Conservation (phyloP, 2,888 invertebrate species). For the Eurytoma californica region DNA sequence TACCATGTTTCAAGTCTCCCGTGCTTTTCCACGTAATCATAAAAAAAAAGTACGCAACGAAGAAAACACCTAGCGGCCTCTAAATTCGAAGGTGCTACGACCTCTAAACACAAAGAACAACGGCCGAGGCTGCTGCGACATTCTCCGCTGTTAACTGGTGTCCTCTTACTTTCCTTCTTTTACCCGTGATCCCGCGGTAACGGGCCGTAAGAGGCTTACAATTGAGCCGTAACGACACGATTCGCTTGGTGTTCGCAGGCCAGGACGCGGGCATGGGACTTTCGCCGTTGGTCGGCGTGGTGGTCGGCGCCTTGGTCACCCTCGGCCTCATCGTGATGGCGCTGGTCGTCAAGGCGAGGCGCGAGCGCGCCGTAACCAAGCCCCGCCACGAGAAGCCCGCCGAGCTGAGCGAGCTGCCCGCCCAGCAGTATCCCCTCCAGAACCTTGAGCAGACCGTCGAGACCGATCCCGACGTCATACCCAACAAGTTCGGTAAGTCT, state of each 20-base stretch:
- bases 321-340: constrained; percentile 76
- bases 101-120: not conserved
- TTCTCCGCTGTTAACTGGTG: too few species aligned
- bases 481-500: constrained; percentile 83
- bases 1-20: too few species aligned
- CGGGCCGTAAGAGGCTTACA: not conserved
- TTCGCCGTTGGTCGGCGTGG: constrained; percentile 78
- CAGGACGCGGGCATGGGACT: constrained; percentile 77
- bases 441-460: constrained; percentile 76
- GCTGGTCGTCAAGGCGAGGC: constrained; percentile 76
- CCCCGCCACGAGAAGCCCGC: constrained; percentile 68
- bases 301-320: constrained; percentile 77
- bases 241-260: constrained; percentile 71
- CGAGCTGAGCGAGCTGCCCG: constrained; percentile 69
- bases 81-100: too few species aligned
- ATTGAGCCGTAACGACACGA: not conserved
- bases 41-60: too few species aligned
- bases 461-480: constrained; percentile 85
- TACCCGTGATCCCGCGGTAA: too few species aligned
- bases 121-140: not conserved
- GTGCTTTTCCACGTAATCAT: too few species aligned
- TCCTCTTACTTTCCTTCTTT: too few species aligned
- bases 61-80: too few species aligned
- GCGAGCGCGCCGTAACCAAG: constrained; percentile 62
- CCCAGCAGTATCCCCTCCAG: constrained; percentile 69